phyloP scores from a whole-genome alignment of 2,797 vertebrate genomes.

The Pelochelys cantorii region DNA sequence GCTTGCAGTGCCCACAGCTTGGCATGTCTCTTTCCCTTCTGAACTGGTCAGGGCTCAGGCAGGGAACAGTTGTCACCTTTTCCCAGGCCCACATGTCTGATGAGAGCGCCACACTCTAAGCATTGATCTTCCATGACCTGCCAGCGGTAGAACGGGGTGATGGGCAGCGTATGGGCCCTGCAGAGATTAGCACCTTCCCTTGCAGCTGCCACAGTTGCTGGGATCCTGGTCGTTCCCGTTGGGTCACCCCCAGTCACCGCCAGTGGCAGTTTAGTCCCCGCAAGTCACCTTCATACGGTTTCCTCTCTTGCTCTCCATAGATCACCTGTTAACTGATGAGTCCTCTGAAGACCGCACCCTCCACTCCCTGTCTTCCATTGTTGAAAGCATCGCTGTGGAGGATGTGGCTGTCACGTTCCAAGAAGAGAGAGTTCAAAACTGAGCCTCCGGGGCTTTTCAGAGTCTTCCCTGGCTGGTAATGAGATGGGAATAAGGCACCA shows the following conservation, averaged over 20 bases:
- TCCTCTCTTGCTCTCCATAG: constrained; percentile 72
- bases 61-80: neutral
- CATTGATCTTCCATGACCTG: neutral
- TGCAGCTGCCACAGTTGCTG: neutral
- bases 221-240: neutral
- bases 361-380: constrained; percentile 93
- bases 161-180: neutral
- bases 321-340: constrained; percentile 89
- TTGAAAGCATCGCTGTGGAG: constrained; percentile 91
- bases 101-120: neutral
- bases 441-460: neutral
- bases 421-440: constrained; percentile 81
- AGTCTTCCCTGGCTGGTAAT: neutral
- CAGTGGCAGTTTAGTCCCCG: neutral
- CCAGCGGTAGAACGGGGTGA: neutral
- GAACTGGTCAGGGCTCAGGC: neutral
- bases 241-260: neutral
- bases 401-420: constrained; percentile 83
- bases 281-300: neutral
- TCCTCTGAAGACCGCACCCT: constrained; percentile 89
- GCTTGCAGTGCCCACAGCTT: neutral
- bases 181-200: neutral
- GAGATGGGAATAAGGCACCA: neutral
- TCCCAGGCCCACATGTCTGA: neutral
- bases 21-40: neutral